These are phyloP conservation scores for Malurus elegans DNA, from an alignment of 2,113 vertebrate genomes.

Conservation along the genomic window DNA sequence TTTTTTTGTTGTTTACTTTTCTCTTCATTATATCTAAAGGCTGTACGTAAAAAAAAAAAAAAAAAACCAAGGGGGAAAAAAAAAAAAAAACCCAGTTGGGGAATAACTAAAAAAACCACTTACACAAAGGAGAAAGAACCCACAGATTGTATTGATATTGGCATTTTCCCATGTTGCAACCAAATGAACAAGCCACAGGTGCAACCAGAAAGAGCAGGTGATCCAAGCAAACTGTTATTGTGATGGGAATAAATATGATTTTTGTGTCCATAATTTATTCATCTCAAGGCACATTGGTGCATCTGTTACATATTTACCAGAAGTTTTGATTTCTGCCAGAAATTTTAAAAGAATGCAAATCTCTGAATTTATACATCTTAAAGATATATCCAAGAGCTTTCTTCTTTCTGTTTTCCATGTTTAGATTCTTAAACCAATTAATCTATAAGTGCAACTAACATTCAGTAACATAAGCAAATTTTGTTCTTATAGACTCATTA, in stretches of 20 bases:
- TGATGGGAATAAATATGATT: slow-evolving; percentile 57
- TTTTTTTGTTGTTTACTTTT: fast-evolving
- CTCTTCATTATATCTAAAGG: neutral
- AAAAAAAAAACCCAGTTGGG: no score
- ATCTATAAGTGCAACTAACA: neutral
- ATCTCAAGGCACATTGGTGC: slow-evolving; percentile 59
- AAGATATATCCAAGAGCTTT: neutral
- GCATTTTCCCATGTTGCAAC: slow-evolving; percentile 48
- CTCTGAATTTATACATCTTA: neutral
- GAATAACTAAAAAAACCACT: slow-evolving; percentile 40
- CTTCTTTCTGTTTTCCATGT: neutral
- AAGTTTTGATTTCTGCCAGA: neutral
- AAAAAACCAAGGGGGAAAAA: no score
- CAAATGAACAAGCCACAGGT: slow-evolving; percentile 70
- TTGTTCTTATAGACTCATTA: neutral
- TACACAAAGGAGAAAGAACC: slow-evolving; percentile 32
- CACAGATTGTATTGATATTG: slow-evolving; percentile 49
- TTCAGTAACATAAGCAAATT: neutral
- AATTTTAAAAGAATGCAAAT: neutral
- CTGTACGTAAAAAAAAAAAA: neutral
- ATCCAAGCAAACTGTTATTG: slow-evolving; percentile 70
- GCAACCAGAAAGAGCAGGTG: slow-evolving; percentile 69
- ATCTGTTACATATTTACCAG: slow-evolving; percentile 65
- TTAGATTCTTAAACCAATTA: neutral
- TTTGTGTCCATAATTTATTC: slow-evolving; percentile 62